A percentile compares a stretch with the other conserved stretches of the same genome.
Evolutionary conservation across 2,797 vertebrate species (phyloP).

Genomic region (Lutjanus argentimaculatus): DNA sequence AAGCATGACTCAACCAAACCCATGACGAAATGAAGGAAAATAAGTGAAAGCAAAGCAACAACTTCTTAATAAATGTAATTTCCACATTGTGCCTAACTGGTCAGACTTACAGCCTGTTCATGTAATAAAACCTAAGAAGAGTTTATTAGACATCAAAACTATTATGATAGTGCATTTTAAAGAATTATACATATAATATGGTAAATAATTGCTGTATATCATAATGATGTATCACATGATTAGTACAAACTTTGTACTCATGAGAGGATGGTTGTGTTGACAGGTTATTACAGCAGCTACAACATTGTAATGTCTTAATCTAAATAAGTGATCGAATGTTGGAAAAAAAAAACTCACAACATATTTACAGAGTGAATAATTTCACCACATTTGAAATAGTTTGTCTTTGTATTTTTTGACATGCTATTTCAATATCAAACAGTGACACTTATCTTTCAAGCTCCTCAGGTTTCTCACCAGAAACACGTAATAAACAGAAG

Average conservation of each 20-base stretch:
- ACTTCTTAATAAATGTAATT: too few species aligned
- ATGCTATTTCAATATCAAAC: background rate
- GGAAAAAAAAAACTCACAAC: background rate
- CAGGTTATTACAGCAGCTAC: background rate
- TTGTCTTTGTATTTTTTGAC: background rate
- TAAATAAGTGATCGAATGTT: background rate
- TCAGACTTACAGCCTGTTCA: too few species aligned
- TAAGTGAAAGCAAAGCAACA: too few species aligned
- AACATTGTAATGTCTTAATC: background rate
- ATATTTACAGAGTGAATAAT: background rate
- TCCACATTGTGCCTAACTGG: too few species aligned
- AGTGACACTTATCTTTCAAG: background rate
- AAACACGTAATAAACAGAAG: conserved; percentile 5
- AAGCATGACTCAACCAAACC: background rate
- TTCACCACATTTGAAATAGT: background rate
- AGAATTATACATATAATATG: background rate
- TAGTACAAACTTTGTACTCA: background rate
- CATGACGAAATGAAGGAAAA: background rate
- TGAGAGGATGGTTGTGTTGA: background rate
- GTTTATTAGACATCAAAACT: too few species aligned
- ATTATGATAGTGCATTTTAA: background rate
- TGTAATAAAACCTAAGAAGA: background rate
- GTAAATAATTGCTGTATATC: background rate
- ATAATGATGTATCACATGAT: background rate
- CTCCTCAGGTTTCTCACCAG: background rate